Conservation (phyloP, 2,797 vertebrate genomes). For the Peromyscus nudipes region DNA sequence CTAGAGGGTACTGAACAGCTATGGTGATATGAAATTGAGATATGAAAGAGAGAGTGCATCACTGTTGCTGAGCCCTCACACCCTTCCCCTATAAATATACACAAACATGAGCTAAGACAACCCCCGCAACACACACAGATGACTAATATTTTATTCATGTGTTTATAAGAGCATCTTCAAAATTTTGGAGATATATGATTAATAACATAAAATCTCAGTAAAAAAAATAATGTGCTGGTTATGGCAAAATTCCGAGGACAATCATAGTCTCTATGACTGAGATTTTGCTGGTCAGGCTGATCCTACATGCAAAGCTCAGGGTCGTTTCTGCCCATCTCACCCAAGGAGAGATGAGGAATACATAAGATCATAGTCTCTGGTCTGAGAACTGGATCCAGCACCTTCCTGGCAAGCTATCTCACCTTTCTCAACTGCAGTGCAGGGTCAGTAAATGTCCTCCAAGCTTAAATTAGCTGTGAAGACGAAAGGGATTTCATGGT, state of each 20-base stretch:
- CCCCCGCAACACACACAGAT: background rate
- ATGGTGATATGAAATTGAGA: background rate
- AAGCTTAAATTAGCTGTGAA: background rate
- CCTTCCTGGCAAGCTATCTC: background rate
- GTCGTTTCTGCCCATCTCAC: background rate
- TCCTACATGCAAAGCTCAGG: background rate
- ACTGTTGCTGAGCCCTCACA: background rate
- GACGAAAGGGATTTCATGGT: background rate
- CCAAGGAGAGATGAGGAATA: background rate
- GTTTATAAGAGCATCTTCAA: conserved; percentile 19
- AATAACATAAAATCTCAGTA: background rate
- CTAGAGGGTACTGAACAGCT: background rate
- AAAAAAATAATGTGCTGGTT: background rate
- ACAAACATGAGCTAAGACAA: background rate
- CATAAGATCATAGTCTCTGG: background rate
- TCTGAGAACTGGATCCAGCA: background rate
- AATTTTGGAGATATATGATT: background rate
- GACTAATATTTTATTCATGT: background rate
- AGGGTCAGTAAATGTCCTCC: background rate
- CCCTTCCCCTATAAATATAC: background rate
- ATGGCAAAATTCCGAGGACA: background rate
- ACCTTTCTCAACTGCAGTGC: background rate
- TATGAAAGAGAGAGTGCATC: background rate
- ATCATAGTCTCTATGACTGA: background rate
- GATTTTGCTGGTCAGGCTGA: background rate